Evolutionary conservation across 1,140 invertebrate genomes (phyloP).

Genomic region (Hycleus cichorii): DNA sequence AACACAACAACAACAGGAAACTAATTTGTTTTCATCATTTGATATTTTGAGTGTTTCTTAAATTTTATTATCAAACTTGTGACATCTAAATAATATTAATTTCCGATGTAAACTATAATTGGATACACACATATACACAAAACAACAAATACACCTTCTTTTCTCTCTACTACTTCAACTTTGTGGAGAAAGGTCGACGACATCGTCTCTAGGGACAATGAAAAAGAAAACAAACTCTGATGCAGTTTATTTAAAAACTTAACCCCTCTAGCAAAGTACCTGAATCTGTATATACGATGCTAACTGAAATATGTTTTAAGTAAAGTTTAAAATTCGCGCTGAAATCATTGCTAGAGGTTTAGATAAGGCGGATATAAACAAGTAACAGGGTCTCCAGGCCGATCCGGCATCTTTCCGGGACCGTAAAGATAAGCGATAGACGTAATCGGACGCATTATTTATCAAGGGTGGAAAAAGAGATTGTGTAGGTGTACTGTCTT

Average conservation of each 20-base stretch:
- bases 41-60: no score
- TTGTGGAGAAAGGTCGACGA: no score
- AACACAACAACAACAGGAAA: no score
- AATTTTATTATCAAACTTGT: no score
- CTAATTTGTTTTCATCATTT: no score
- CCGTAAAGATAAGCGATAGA: constrained; percentile 27
- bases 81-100: no score
- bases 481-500: background rate
- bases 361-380: constrained; percentile 25
- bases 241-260: constrained; percentile 18
- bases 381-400: constrained; percentile 8
- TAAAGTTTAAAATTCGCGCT: constrained; percentile 20
- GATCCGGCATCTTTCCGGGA: constrained; percentile 8
- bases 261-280: constrained; percentile 19
- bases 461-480: constrained; percentile 8
- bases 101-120: no score
- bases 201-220: no score
- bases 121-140: no score
- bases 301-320: constrained; percentile 13
- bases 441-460: constrained; percentile 32
- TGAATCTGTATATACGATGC: constrained; percentile 14
- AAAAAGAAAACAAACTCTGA: constrained; percentile 4
- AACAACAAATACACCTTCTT: no score
- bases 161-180: no score
- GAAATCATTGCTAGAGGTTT: constrained; percentile 16